A percentile compares a stretch with the other conserved stretches of the same genome.
Conservation (phyloP, 2,888 invertebrate species). For the Steinernema hermaphroditum region DNA sequence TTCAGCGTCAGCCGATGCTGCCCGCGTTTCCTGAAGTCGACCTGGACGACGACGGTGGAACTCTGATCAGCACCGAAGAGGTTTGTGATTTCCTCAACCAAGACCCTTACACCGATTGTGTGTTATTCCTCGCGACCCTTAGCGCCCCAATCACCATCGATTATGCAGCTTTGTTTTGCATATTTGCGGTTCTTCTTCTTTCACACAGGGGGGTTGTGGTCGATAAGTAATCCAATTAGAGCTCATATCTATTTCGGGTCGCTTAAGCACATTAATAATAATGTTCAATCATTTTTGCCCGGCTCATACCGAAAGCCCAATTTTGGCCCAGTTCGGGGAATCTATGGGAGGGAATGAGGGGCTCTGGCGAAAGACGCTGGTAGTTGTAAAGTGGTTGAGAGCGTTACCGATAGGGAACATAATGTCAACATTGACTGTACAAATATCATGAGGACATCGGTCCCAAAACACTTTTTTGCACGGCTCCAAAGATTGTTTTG, state of each 20-base stretch:
- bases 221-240: constrained; percentile 28
- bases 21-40: constrained; percentile 48
- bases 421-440: constrained; percentile 23
- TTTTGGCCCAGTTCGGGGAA: too few relatives aligned
- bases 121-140: too few relatives aligned
- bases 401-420: neutral
- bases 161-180: constrained; percentile 17
- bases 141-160: constrained; percentile 17
- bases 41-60: constrained; percentile 60
- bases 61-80: constrained; percentile 49
- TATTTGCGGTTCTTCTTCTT: constrained; percentile 10
- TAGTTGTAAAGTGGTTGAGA: too few relatives aligned
- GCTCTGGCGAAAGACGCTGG: too few relatives aligned
- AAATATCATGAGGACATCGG: constrained; percentile 16
- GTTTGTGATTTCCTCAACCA: constrained; percentile 35
- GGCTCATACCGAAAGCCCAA: too few relatives aligned
- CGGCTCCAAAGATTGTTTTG: neutral
- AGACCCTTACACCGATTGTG: neutral
- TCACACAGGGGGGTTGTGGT: constrained; percentile 11
- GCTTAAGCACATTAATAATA: constrained; percentile 9
- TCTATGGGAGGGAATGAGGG: too few relatives aligned
- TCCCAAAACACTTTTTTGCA: neutral
- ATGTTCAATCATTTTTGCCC: constrained; percentile 5
- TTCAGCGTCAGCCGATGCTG: constrained; percentile 24
- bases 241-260: constrained; percentile 25